Percentiles rank a stretch among this genome's conserved stretches.
These are phyloP conservation scores for Tetragonula clypearis DNA, from an alignment of 1,140 invertebrate genomes.

Conservation along the genomic window DNA sequence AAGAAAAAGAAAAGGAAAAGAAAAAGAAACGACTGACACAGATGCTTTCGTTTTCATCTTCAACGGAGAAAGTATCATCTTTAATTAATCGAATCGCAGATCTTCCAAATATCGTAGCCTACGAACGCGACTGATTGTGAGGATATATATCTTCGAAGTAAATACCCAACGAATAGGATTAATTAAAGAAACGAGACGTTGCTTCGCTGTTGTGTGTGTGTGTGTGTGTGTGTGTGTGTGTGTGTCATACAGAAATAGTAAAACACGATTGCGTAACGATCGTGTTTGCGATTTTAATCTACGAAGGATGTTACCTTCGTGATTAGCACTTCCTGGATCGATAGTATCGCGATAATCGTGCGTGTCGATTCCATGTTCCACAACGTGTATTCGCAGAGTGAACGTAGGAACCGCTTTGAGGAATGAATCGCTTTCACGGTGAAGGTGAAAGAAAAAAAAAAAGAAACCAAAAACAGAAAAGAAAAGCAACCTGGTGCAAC, in stretches of 20 bases:
- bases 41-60: background rate
- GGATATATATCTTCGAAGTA: no score
- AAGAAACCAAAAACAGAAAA: background rate
- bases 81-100: background rate
- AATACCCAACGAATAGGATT: background rate
- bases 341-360: background rate
- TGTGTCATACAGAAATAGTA: background rate
- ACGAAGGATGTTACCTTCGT: background rate
- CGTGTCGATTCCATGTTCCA: background rate
- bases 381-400: background rate
- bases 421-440: conserved; percentile 57
- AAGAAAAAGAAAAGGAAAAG: no score
- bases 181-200: background rate
- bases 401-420: background rate
- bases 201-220: background rate
- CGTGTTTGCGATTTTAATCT: background rate
- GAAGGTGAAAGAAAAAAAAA: conserved; percentile 51
- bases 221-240: no score
- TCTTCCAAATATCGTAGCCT: background rate
- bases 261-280: background rate
- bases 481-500: background rate
- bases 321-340: conserved; percentile 13
- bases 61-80: background rate
- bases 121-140: background rate
- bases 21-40: no score